A percentile compares a stretch with the other conserved stretches of the same genome.
These are phyloP conservation scores for Panzeria rudis DNA, from an alignment of 2,888 invertebrate genomes.

Conservation along the genomic window DNA sequence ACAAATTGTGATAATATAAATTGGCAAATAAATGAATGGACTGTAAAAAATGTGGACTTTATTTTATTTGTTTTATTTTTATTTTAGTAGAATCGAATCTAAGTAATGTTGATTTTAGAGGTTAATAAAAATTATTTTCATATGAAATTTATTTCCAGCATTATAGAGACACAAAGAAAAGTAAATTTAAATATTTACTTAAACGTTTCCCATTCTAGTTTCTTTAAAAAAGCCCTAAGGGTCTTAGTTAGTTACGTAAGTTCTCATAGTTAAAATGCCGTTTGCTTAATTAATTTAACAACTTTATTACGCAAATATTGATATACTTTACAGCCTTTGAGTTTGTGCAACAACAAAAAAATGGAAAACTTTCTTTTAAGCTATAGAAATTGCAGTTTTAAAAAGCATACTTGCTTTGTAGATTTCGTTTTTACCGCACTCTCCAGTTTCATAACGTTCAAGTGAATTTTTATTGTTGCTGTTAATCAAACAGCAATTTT, in stretches of 20 bases:
- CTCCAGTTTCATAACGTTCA: neutral
- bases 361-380: conserved; percentile 4
- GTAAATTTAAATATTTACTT: neutral
- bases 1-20: conserved; percentile 54
- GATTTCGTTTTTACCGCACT: neutral
- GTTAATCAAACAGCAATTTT: conserved; percentile 24
- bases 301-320: neutral
- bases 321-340: conserved; percentile 23
- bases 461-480: conserved; percentile 38
- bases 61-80: too few species aligned
- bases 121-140: neutral
- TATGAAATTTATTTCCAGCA: neutral
- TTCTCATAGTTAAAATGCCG: neutral
- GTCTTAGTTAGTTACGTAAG: too few species aligned
- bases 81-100: neutral
- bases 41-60: neutral
- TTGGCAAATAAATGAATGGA: conserved; percentile 32
- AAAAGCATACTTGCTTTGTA: conserved; percentile 42
- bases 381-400: conserved; percentile 14
- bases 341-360: neutral
- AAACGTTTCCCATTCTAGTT: neutral
- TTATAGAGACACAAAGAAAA: too few species aligned
- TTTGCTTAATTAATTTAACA: conserved; percentile 8
- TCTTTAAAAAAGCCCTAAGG: too few species aligned
- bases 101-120: neutral